Conservation (phyloP, 1,140 invertebrate genomes). For the Trichomalopsis sarcophagae region DNA sequence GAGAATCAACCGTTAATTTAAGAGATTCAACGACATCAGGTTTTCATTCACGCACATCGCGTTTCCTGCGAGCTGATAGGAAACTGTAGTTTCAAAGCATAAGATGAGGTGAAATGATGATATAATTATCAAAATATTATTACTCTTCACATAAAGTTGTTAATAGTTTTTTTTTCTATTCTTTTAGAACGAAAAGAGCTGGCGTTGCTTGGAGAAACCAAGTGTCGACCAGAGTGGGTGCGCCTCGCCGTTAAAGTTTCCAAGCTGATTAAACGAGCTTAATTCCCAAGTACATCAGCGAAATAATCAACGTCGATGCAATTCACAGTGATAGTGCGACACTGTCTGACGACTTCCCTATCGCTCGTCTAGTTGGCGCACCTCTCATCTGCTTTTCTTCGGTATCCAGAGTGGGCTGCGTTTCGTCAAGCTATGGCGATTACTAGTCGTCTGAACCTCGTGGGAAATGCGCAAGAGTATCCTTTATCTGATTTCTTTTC, state of each 20-base stretch:
- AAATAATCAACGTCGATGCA: background rate
- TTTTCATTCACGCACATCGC: background rate
- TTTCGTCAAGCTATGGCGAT: background rate
- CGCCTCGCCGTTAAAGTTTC: slow-evolving; percentile 56
- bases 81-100: slow-evolving; percentile 48
- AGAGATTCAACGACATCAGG: slow-evolving; percentile 12
- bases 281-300: background rate
- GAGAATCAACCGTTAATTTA: slow-evolving; percentile 17
- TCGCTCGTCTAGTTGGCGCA: background rate
- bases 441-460: background rate
- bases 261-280: background rate
- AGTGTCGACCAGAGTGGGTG: slow-evolving; percentile 70
- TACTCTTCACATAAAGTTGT: background rate
- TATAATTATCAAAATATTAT: background rate
- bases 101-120: slow-evolving; percentile 47
- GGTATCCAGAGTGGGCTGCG: background rate
- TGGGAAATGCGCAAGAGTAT: background rate
- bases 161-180: background rate
- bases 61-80: slow-evolving; percentile 27
- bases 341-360: background rate
- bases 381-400: slow-evolving; percentile 18
- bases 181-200: slow-evolving; percentile 66
- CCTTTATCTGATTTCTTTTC: background rate
- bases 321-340: background rate
- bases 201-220: slow-evolving; percentile 70